Evolutionary conservation across 2,888 invertebrate genomes (phyloP).

Genomic region (Dinocampus coccinellae): DNA sequence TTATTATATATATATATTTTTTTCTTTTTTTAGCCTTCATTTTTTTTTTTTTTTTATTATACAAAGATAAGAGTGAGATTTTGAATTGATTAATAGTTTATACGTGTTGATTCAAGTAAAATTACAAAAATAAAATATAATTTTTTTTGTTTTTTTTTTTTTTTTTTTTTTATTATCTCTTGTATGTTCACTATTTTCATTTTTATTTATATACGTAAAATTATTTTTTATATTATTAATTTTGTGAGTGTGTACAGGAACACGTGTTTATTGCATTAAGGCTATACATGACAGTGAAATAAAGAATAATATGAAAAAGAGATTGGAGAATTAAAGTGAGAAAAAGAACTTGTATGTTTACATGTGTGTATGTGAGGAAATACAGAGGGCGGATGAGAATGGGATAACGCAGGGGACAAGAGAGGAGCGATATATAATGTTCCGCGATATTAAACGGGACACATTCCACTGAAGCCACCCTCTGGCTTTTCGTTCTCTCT

Average conservation of each 20-base stretch:
- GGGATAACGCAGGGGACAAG: slow-evolving; percentile 62
- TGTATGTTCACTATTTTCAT: too few species aligned
- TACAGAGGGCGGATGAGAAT: slow-evolving; percentile 34
- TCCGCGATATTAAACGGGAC: slow-evolving; percentile 70
- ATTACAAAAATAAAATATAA: too few species aligned
- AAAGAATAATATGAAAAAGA: slow-evolving; percentile 30
- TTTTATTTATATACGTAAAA: not conserved
- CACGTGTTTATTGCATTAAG: not conserved
- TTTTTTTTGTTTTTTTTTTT: too few species aligned
- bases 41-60: too few species aligned
- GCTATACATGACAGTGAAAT: slow-evolving; percentile 38
- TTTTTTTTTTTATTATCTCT: too few species aligned
- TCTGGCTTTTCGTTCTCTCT: slow-evolving; percentile 54
- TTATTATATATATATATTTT: too few species aligned
- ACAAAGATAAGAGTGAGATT: too few species aligned
- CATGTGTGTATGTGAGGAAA: too few species aligned
- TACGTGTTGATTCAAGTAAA: too few species aligned
- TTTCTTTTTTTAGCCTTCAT: too few species aligned
- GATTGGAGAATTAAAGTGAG: slow-evolving; percentile 28
- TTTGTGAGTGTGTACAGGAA: not conserved
- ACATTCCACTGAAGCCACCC: slow-evolving; percentile 68
- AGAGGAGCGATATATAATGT: slow-evolving; percentile 69
- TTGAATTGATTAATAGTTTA: too few species aligned
- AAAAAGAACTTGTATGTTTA: too few species aligned
- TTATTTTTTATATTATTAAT: not conserved